A percentile compares a stretch with the other conserved stretches of the same genome.
phyloP scores from a whole-genome alignment of 2,797 vertebrate species.

The Nyctibius grandis region DNA sequence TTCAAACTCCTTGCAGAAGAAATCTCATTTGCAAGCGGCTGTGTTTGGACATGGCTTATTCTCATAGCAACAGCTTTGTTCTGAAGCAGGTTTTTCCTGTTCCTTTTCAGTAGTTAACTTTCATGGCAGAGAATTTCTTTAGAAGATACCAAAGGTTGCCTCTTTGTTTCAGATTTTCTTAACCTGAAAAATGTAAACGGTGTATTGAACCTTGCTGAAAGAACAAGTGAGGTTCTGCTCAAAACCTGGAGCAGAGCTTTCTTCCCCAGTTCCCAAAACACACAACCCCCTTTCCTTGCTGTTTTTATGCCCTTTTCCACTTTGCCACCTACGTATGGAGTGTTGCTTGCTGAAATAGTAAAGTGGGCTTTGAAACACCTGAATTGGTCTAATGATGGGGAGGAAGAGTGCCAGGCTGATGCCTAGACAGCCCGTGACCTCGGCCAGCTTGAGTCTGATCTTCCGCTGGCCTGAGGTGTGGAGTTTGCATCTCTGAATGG shows the following conservation, averaged over 20 bases:
- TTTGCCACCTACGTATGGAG: not conserved
- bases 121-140: not conserved
- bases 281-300: not conserved
- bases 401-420: not conserved
- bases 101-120: not conserved
- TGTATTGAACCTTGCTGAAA: not conserved
- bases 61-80: constrained; percentile 36
- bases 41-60: constrained; percentile 42
- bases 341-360: not conserved
- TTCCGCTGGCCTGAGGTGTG: not conserved
- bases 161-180: not conserved
- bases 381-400: not conserved
- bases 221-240: not conserved
- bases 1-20: not conserved
- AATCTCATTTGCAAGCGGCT: not conserved
- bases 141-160: not conserved
- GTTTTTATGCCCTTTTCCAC: not conserved
- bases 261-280: not conserved
- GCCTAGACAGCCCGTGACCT: not conserved
- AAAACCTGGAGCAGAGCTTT: not conserved
- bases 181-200: not conserved
- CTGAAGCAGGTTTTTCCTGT: constrained; percentile 64
- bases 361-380: not conserved
- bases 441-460: not conserved
- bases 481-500: not conserved